Evolutionary conservation across 2,797 vertebrate genomes (phyloP), one percentile per base, ranked within the genome.

Genomic region (Gymnopithys bicolor): DNA sequence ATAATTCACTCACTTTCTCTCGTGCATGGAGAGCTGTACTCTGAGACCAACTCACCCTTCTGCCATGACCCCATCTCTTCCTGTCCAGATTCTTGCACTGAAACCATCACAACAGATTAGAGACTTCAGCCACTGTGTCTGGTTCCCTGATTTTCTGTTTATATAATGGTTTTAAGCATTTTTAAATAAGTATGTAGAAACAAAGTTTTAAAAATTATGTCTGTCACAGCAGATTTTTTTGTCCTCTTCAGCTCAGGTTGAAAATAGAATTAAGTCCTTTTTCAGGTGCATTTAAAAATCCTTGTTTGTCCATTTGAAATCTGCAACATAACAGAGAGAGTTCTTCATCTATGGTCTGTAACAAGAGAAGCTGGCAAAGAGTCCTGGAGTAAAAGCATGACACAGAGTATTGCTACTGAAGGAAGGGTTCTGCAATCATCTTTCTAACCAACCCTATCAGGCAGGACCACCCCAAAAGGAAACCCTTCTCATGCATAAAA

Each of bases 1-100:
- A 95, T 92, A 91, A 85, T 84, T 95, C 93, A 96, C 60, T 84
- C 11, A 3, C 73, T 86, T 91, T 84, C 58, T 83, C 85, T 71
- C 83, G 30, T 35, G 66, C 60, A 91, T 92, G 69, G 55, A 85
- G 62, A 89, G 49, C 28, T 70, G n/a, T 82, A 33, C 62, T 91
- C 53, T 19, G 74, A 79, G 52, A 93, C 24, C 39, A 87, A 55
- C 63, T 52, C 66, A 33, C 53, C 64, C 82, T 89, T 53, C 41
- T 59, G 33, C 25, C 4, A 0, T 58, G 58, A 68, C 92, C 63
- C 48, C 49, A 9, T 62, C 30, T 56, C 18, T 90, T 93, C 69
- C 51, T 10, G 2, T 63, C 67, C n/a, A 37, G 28, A 45, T 74
- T 88, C 37, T 90, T 64, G 76, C 41, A 55, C 49, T 41, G 59